phyloP scores from a whole-genome alignment of 2,888 invertebrate genomes.

The Clivina fossor region DNA sequence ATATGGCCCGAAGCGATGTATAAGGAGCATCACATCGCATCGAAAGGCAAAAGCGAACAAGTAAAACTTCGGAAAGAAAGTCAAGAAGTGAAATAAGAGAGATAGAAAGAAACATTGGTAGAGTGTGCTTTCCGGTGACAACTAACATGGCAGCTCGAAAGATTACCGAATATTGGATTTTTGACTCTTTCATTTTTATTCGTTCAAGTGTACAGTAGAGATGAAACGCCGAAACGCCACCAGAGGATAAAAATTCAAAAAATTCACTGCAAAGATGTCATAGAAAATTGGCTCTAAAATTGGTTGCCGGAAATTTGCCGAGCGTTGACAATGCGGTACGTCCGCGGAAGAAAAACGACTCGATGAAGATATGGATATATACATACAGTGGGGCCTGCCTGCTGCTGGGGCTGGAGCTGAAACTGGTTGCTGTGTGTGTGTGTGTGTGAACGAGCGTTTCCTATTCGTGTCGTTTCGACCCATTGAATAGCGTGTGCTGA shows the following conservation, averaged over 20 bases:
- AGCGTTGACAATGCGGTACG: constrained; percentile 27
- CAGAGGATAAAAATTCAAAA: constrained; percentile 32
- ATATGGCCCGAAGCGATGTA: too few relatives aligned
- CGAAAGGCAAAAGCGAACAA: background rate
- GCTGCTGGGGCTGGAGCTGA: too few relatives aligned
- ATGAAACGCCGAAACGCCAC: constrained; percentile 15
- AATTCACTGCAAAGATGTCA: constrained; percentile 32
- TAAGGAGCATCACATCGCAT: background rate
- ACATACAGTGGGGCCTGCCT: too few relatives aligned
- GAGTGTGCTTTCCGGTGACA: constrained; percentile 13
- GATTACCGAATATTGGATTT: constrained; percentile 33
- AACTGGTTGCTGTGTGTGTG: too few relatives aligned
- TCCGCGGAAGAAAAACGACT: constrained; percentile 25
- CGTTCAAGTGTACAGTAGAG: constrained; percentile 22
- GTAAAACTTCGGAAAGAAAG: background rate
- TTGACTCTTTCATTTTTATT: constrained; percentile 32
- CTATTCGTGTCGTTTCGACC: too few relatives aligned
- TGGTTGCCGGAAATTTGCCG: constrained; percentile 32
- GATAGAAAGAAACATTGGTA: background rate
- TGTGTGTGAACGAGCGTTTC: constrained; percentile 27
- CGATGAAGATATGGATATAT: constrained; percentile 25
- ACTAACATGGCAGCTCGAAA: constrained; percentile 33
- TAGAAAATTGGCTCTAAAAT: constrained; percentile 32
- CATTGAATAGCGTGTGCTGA: too few relatives aligned
- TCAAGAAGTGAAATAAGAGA: background rate